A percentile compares a stretch with the other conserved stretches of the same genome.
Conservation (phyloP, 2,113 vertebrate species). For the Gallinago undulata region DNA sequence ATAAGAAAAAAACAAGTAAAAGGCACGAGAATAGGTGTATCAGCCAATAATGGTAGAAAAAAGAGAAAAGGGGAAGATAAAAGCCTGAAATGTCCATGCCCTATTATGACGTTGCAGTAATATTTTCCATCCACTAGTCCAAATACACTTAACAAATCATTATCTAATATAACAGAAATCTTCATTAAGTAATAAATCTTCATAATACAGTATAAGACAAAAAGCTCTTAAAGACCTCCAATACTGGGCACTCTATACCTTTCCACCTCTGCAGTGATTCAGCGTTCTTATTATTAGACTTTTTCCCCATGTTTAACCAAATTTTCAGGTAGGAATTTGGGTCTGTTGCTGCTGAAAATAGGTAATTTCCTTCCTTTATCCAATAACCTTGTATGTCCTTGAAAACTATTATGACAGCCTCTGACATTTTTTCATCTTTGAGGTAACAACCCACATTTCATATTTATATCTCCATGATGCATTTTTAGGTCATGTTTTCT, state of each 20-base stretch:
- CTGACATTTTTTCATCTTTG: neutral
- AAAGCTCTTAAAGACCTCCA: neutral
- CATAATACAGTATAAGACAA: neutral
- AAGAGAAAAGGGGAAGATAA: neutral
- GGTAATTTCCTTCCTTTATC: neutral
- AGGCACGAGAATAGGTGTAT: neutral
- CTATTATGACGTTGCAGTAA: neutral
- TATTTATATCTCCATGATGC: neutral
- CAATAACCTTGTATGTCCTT: neutral
- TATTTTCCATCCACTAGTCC: neutral
- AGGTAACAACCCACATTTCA: neutral
- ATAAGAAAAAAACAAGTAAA: neutral
- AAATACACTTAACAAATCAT: neutral
- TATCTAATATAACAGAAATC: neutral
- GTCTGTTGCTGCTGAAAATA: neutral
- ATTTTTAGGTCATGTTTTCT: neutral
- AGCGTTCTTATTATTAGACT: fast-evolving
- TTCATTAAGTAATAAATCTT: neutral
- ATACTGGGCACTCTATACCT: neutral
- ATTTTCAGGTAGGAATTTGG: neutral
- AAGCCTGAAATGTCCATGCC: neutral
- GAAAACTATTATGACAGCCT: neutral
- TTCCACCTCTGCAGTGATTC: neutral
- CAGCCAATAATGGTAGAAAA: neutral
- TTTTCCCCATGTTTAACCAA: neutral